A percentile compares a stretch with the other conserved stretches of the same genome.
Conservation (phyloP, 2,888 invertebrate species). For the Clostera curtula region DNA sequence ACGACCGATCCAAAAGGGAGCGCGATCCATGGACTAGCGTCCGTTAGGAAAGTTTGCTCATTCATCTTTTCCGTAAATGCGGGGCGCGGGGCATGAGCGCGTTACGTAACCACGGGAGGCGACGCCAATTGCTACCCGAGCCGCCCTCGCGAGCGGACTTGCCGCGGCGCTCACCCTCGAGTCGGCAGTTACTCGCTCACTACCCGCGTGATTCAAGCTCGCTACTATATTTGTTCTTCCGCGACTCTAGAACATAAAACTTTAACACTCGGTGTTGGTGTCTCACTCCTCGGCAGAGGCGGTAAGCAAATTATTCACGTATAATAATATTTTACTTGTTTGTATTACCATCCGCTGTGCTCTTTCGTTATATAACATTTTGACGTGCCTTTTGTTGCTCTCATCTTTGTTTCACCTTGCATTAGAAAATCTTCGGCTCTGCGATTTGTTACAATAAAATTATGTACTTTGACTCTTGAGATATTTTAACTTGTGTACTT, state of each 20-base stretch:
- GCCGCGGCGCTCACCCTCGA: slow-evolving; percentile 16
- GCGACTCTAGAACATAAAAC: slow-evolving; percentile 27
- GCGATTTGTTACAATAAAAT: slow-evolving; percentile 11
- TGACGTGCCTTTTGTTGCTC: slow-evolving; percentile 23
- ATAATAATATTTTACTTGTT: slow-evolving; percentile 26
- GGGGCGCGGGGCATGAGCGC: slow-evolving; percentile 53
- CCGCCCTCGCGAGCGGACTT: slow-evolving; percentile 46
- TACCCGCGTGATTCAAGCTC: slow-evolving; percentile 18
- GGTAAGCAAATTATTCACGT: slow-evolving; percentile 53
- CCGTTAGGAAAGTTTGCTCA: slow-evolving; percentile 69
- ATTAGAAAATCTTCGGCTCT: slow-evolving; percentile 19
- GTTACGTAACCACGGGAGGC: slow-evolving; percentile 53
- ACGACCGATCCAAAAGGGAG: slow-evolving; percentile 46
- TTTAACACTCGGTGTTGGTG: slow-evolving; percentile 28
- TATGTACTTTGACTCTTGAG: slow-evolving; percentile 1
- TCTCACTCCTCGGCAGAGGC: slow-evolving; percentile 34
- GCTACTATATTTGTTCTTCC: slow-evolving; percentile 23
- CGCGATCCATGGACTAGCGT: slow-evolving; percentile 62
- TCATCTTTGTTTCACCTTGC: slow-evolving; percentile 16
- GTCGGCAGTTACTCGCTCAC: slow-evolving; percentile 17
- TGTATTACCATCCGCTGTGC: slow-evolving; percentile 26
- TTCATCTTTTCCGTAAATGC: slow-evolving; percentile 70
- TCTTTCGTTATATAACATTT: slow-evolving; percentile 43
- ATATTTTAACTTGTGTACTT: not conserved
- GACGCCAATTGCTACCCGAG: slow-evolving; percentile 44